Percentiles rank a stretch among this genome's conserved stretches.
Conservation (phyloP, 2,113 vertebrate species). For the Sardina pilchardus region DNA sequence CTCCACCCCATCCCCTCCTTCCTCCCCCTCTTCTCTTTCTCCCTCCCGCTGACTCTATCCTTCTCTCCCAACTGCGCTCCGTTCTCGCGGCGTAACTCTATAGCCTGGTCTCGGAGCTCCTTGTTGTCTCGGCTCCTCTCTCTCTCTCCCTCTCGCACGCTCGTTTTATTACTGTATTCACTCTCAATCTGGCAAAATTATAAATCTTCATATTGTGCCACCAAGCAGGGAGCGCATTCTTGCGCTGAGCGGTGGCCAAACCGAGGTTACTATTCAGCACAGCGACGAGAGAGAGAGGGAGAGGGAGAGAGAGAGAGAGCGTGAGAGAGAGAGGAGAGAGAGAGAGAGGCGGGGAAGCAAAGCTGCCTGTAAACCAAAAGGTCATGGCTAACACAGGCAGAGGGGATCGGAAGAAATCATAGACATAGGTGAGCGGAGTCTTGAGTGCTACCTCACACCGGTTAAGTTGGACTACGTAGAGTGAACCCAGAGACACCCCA, state of each 20-base stretch:
- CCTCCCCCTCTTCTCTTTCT: neutral
- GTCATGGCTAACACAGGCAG: neutral
- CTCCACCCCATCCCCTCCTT: neutral
- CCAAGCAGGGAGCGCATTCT: constrained; percentile 38
- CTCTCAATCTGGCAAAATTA: constrained; percentile 18
- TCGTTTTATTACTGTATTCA: constrained; percentile 24
- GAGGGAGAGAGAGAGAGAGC: constrained; percentile 15
- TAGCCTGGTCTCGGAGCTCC: neutral
- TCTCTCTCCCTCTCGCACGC: neutral
- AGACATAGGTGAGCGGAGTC: neutral
- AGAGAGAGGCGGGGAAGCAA: neutral
- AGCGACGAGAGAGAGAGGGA: constrained; percentile 21
- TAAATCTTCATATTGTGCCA: constrained; percentile 42
- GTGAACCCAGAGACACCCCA: neutral
- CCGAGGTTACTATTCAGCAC: constrained; percentile 38
- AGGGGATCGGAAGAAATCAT: neutral
- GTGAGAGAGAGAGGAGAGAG: neutral
- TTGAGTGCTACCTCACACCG: neutral
- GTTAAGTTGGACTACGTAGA: neutral
- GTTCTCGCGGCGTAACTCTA: neutral
- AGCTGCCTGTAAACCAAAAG: neutral
- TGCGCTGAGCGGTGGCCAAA: constrained; percentile 20
- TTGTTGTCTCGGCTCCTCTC: neutral
- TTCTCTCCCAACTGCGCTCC: neutral
- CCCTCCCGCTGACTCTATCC: constrained; percentile 11